phyloP scores from a whole-genome alignment of 2,113 vertebrate species.

The Poecile atricapillus region DNA sequence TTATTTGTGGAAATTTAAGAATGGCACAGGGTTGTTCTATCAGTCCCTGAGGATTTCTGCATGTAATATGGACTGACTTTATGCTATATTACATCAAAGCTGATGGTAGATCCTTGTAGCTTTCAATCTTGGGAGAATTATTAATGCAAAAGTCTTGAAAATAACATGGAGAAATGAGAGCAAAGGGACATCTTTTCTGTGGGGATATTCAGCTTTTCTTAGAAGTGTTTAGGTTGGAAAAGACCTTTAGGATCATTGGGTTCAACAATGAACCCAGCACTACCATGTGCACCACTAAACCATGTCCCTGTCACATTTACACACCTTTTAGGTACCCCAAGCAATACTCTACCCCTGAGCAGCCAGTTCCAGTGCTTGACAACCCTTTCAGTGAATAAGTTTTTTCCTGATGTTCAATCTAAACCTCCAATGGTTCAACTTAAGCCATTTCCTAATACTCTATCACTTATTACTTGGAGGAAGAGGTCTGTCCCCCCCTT shows the following conservation, averaged over 20 bases:
- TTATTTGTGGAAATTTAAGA: constrained; percentile 23
- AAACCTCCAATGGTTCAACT: not conserved
- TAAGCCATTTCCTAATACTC: not conserved
- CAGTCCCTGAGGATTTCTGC: not conserved
- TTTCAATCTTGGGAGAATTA: not conserved
- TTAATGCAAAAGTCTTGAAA: not conserved
- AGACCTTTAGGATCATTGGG: not conserved
- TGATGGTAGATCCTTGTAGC: not conserved
- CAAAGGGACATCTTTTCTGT: not conserved
- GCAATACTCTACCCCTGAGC: no score
- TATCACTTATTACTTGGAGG: not conserved
- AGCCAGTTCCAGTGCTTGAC: not conserved
- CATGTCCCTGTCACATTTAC: not conserved
- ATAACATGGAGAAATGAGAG: not conserved
- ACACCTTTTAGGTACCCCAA: not conserved
- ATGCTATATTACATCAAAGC: not conserved
- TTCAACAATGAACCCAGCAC: no score
- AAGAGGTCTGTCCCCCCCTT: not conserved
- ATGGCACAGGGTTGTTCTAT: not conserved
- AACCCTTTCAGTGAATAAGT: not conserved
- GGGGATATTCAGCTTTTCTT: not conserved
- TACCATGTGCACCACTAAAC: not conserved
- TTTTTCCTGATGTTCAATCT: not conserved
- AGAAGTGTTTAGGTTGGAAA: not conserved
- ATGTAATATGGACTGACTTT: not conserved